Evolutionary conservation across 1,140 invertebrate genomes (phyloP).

Genomic region (Saccostrea echinata): DNA sequence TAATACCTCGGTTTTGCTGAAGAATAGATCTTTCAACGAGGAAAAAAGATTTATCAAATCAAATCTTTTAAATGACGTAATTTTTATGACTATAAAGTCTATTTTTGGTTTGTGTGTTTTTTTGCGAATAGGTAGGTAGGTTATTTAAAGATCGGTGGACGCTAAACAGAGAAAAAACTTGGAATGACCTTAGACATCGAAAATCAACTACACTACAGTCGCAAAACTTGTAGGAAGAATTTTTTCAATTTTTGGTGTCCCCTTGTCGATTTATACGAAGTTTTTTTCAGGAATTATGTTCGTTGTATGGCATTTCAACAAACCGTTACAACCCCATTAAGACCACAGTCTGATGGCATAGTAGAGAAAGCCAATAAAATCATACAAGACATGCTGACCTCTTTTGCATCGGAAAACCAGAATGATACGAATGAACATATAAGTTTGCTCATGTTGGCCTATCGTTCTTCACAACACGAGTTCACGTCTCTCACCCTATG

Average conservation of each 20-base stretch:
- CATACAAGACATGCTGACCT: conserved; percentile 45
- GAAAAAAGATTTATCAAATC: no score
- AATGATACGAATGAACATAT: conserved; percentile 56
- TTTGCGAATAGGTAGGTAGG: no score
- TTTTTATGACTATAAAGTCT: no score
- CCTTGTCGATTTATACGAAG: conserved; percentile 44
- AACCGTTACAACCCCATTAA: conserved; percentile 53
- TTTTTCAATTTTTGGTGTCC: conserved; percentile 58
- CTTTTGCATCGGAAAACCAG: conserved; percentile 44
- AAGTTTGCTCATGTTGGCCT: conserved; percentile 46
- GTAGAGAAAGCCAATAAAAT: conserved; percentile 60
- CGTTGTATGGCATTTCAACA: conserved; percentile 51
- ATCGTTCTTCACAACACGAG: conserved; percentile 48
- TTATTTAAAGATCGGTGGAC: no score
- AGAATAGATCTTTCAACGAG: no score
- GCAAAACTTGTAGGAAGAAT: conserved; percentile 66
- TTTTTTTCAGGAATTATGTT: conserved; percentile 50
- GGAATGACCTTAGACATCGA: no score
- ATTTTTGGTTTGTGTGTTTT: no score
- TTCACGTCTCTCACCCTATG: no score
- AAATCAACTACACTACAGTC: no score
- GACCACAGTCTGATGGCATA: conserved; percentile 59
- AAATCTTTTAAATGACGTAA: no score
- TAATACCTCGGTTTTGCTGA: no score
- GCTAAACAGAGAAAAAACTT: no score